Evolutionary conservation across 2,797 vertebrate species (phyloP), one percentile per base, ranked within the genome.

Genomic region (Novumbra hubbsi): DNA sequence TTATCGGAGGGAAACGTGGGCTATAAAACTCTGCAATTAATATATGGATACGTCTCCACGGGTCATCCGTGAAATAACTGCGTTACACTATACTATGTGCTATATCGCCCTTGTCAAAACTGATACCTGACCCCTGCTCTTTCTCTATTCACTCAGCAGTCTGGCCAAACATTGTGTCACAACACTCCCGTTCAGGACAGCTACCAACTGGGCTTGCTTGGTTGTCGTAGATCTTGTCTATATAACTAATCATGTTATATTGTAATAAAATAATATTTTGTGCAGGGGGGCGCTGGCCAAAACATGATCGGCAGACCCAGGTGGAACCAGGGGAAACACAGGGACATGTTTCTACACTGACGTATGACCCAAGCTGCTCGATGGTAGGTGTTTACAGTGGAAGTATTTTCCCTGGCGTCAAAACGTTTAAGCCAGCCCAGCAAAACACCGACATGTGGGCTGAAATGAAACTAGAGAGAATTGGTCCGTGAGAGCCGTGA

Each of bases 361-460:
- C 64, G 30, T n/a, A 5, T 34, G 21, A 60, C 55, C 21, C n/a
- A 34, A 34, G 30, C 32, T 38, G 28, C 28, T 32, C 62, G 12
- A 30, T 17, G 11, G 62, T 64, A 64, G 62, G 62, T 14, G 32
- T 45, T 41, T 48, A 49, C 21, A 49, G 34, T 24, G 12, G 19
- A 38, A 68, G 67, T 41, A 45, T 27, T 68, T 68, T 45, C 41
- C 21, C 41, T 48, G 38, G 67, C 67, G 27, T 65, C 38, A 68
- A 48, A 48, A 48, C 28, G 38, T 68, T 68, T 15, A 21, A 68
- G 38, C 15, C 41, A 16, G 67, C 21, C 67, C 21, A 48, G 21
- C 41, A 69, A 16, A 69, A 69, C 68, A 69, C 41, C 19, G 68
- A 50, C 41, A 66, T 66, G 65, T 69, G 45, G 68, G 24, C 5